Percentiles rank a stretch among this genome's conserved stretches.
Evolutionary conservation across 2,113 vertebrate genomes (phyloP).

Genomic region (Carassius auratus): DNA sequence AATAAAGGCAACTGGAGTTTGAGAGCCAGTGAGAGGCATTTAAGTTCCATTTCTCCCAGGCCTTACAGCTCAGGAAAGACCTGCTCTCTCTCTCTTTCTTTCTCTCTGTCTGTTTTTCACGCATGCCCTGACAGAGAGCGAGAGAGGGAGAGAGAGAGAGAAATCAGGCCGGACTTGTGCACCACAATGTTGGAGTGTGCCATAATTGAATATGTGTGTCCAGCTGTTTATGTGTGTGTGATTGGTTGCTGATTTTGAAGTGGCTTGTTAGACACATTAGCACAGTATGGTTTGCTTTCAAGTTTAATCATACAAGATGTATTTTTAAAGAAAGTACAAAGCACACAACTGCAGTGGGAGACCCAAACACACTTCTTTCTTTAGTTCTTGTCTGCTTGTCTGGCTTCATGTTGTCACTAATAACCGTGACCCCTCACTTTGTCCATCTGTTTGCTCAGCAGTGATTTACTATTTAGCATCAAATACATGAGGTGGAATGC

Average conservation of each 20-base stretch:
- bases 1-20: slow-evolving; percentile 66
- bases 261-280: slow-evolving; percentile 36
- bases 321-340: too few relatives aligned
- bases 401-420: slow-evolving; percentile 12
- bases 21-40: slow-evolving; percentile 64
- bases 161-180: slow-evolving; percentile 43
- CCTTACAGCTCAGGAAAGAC: slow-evolving; percentile 48
- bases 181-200: slow-evolving; percentile 32
- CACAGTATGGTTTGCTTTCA: slow-evolving; percentile 40
- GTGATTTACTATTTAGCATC: slow-evolving; percentile 53
- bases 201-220: slow-evolving; percentile 38
- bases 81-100: neutral
- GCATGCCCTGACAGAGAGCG: slow-evolving; percentile 18
- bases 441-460: slow-evolving; percentile 51
- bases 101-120: slow-evolving; percentile 16
- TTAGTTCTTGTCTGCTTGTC: too few relatives aligned
- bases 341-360: neutral
- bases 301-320: slow-evolving; percentile 33
- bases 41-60: slow-evolving; percentile 62
- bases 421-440: slow-evolving; percentile 17
- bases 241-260: slow-evolving; percentile 49
- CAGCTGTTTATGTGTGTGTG: slow-evolving; percentile 23
- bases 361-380: slow-evolving; percentile 13
- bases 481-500: slow-evolving; percentile 40
- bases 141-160: slow-evolving; percentile 30